A percentile compares a stretch with the other conserved stretches of the same genome.
Evolutionary conservation across 2,888 invertebrate genomes (phyloP).

Genomic region (Artemia sinica): DNA sequence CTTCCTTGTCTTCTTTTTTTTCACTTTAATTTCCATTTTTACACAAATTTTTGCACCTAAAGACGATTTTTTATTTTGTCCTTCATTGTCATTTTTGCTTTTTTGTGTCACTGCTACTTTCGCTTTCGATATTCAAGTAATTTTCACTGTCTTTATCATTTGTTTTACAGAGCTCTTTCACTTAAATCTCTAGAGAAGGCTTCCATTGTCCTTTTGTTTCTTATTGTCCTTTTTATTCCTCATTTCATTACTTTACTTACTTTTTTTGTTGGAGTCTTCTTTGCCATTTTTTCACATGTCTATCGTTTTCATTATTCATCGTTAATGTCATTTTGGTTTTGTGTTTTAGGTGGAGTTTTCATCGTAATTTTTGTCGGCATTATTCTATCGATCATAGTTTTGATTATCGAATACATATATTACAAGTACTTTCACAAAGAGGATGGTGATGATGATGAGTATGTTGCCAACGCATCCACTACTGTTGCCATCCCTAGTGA

Average conservation of each 20-base stretch:
- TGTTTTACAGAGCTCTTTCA: too few relatives aligned
- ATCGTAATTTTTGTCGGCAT: constrained; percentile 93
- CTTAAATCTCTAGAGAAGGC: too few relatives aligned
- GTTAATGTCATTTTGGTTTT: neutral
- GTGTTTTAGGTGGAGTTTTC: constrained; percentile 55
- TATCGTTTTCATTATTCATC: neutral
- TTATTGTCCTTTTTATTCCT: too few relatives aligned
- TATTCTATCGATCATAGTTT: constrained; percentile 68
- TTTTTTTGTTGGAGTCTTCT: neutral
- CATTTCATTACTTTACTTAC: neutral
- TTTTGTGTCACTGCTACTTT: too few relatives aligned
- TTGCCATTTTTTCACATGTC: neutral
- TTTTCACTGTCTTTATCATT: too few relatives aligned
- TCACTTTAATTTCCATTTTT: too few relatives aligned
- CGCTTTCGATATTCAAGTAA: too few relatives aligned
- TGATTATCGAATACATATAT: constrained; percentile 88
- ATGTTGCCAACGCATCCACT: neutral
- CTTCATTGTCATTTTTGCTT: too few relatives aligned
- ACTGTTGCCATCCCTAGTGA: neutral
- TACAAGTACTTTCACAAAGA: constrained; percentile 39
- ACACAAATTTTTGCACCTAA: too few relatives aligned
- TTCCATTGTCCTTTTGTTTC: too few relatives aligned
- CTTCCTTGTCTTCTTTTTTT: too few relatives aligned
- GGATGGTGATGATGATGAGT: constrained; percentile 16
- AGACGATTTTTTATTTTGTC: too few relatives aligned